Evolutionary conservation across 2,888 invertebrate species (phyloP).

Genomic region (Thereva nobilitata): DNA sequence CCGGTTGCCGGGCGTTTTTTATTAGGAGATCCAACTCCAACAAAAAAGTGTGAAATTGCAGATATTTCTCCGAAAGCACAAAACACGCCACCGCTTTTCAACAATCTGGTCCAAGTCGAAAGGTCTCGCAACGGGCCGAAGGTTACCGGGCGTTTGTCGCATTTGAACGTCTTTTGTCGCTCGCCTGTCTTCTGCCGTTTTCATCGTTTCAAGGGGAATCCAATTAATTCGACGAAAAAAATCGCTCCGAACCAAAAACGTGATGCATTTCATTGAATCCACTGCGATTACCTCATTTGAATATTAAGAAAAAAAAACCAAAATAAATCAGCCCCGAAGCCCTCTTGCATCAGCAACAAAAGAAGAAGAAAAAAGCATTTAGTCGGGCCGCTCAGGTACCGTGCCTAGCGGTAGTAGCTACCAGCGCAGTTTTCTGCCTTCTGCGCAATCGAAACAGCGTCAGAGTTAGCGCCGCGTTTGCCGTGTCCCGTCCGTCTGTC

Average conservation of each 20-base stretch:
- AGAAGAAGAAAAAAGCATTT: conserved; percentile 7
- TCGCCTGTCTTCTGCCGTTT: conserved; percentile 19
- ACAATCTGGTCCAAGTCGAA: background rate
- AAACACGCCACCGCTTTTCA: background rate
- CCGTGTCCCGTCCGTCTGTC: conserved; percentile 5
- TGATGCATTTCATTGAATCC: conserved; percentile 21
- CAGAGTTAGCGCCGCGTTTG: background rate
- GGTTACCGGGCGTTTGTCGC: conserved; percentile 12
- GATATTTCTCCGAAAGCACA: background rate
- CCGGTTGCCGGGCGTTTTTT: too few relatives aligned
- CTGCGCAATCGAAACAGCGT: background rate
- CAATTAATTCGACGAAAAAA: background rate
- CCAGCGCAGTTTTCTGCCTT: background rate
- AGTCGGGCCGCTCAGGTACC: background rate
- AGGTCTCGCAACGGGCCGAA: conserved; percentile 18
- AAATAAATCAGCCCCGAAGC: too few relatives aligned
- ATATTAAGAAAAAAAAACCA: background rate
- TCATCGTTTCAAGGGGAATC: conserved; percentile 16
- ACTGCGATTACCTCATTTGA: conserved; percentile 4
- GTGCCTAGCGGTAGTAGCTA: background rate
- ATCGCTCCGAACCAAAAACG: conserved; percentile 8
- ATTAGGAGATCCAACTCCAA: too few relatives aligned
- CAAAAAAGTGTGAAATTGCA: too few relatives aligned
- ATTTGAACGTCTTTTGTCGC: conserved; percentile 14
- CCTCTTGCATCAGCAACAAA: background rate